phyloP scores from a whole-genome alignment of 2,888 invertebrate genomes.

The Protodeltote pygarga region DNA sequence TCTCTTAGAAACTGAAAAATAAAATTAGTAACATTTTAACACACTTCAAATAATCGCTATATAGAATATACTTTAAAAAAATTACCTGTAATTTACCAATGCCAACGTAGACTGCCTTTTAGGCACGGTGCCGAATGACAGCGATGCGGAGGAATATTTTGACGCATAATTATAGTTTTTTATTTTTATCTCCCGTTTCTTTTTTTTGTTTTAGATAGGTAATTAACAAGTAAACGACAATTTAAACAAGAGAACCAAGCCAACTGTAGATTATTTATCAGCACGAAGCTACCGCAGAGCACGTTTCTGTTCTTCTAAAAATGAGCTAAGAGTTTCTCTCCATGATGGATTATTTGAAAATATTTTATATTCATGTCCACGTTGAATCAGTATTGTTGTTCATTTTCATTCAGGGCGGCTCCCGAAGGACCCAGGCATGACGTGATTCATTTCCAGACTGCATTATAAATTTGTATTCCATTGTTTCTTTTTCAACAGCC shows the following conservation, averaged over 20 bases:
- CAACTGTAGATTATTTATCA: conserved; percentile 6
- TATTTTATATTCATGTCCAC: conserved; percentile 63
- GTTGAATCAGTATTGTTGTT: conserved; percentile 73
- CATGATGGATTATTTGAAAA: conserved; percentile 54
- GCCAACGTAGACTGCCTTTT: too few species aligned
- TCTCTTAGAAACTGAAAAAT: too few species aligned
- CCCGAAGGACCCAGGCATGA: conserved; percentile 71
- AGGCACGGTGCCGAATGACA: too few species aligned
- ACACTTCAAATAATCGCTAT: too few species aligned
- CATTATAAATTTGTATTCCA: conserved; percentile 83
- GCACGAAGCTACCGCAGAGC: conserved; percentile 23
- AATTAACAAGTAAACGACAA: conserved; percentile 13
- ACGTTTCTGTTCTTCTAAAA: conserved; percentile 23
- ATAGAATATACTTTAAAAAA: too few species aligned
- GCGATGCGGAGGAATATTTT: too few species aligned
- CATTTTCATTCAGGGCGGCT: conserved; percentile 75
- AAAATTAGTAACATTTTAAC: too few species aligned
- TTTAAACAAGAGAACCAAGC: conserved; percentile 21
- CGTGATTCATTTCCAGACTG: conserved; percentile 82
- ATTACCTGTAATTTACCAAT: too few species aligned
- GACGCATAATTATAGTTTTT: too few species aligned
- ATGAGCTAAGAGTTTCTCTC: conserved; percentile 28
- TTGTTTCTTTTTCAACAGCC: conserved; percentile 79
- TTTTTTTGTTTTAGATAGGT: conserved; percentile 8
- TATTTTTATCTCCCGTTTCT: too few species aligned